Evolutionary conservation across 2,113 vertebrate species (phyloP).

Genomic region (Carassius carassius): DNA sequence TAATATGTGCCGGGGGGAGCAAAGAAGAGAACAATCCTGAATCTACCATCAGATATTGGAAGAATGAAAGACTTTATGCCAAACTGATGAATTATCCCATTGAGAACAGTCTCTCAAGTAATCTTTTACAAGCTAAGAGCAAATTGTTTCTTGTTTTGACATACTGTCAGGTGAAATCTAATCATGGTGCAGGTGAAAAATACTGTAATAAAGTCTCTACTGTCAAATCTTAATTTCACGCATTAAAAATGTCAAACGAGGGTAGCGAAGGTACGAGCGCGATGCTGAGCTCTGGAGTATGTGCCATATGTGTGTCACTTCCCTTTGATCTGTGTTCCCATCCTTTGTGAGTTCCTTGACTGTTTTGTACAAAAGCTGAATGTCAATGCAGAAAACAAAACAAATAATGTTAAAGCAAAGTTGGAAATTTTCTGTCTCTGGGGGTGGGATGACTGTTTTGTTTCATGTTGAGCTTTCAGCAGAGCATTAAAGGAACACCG

Average conservation of each 20-base stretch:
- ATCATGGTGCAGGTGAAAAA: constrained; percentile 2
- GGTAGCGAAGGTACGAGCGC: background rate
- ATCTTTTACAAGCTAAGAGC: constrained; percentile 6
- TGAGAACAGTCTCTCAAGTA: background rate
- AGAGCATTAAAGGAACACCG: constrained; percentile 20
- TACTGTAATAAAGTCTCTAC: constrained; percentile 9
- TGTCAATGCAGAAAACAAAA: constrained; percentile 45
- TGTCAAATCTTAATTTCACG: constrained; percentile 15
- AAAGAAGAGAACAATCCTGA: background rate
- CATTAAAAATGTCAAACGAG: background rate
- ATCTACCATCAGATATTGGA: constrained; percentile 12
- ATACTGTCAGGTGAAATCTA: constrained; percentile 18
- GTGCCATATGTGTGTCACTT: constrained; percentile 59
- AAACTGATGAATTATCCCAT: constrained; percentile 27
- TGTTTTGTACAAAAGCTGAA: constrained; percentile 58
- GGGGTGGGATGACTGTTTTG: constrained; percentile 54
- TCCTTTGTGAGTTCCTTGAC: constrained; percentile 69
- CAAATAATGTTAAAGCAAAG: constrained; percentile 62
- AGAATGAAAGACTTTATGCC: constrained; percentile 21
- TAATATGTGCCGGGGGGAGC: constrained; percentile 1
- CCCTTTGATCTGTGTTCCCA: constrained; percentile 10
- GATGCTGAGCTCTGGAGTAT: constrained; percentile 19
- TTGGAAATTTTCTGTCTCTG: constrained; percentile 54
- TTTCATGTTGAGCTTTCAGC: constrained; percentile 45
- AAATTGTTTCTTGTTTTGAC: constrained; percentile 9